A percentile compares a stretch with the other conserved stretches of the same genome.
These are phyloP conservation scores for Furcula furcula DNA, from an alignment of 2,888 invertebrate species.

Conservation along the genomic window DNA sequence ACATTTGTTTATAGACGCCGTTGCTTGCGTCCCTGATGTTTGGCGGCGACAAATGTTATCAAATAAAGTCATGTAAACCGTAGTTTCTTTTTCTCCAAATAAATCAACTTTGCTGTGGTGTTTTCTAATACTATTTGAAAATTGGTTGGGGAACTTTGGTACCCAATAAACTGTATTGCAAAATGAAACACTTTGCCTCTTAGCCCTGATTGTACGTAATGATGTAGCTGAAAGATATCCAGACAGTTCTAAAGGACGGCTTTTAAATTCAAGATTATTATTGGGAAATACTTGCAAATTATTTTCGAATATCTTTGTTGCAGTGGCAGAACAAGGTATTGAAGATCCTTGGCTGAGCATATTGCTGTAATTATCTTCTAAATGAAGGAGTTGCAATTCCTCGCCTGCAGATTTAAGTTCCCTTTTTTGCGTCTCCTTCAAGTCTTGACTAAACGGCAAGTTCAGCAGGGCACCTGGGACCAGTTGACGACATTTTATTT, in stretches of 20 bases:
- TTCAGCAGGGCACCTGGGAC: constrained; percentile 63
- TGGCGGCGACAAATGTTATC: constrained; percentile 37
- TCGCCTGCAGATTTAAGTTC: constrained; percentile 23
- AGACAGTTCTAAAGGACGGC: constrained; percentile 10
- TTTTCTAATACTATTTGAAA: constrained; percentile 8
- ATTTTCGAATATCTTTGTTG: constrained; percentile 19
- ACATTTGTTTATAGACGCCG: constrained; percentile 70
- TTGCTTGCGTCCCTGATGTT: constrained; percentile 65
- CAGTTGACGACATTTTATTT: constrained; percentile 50
- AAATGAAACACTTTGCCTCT: constrained; percentile 37
- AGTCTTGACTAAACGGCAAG: constrained; percentile 52
- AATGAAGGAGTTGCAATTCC: constrained; percentile 19
- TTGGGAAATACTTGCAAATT: constrained; percentile 21
- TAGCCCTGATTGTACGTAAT: constrained; percentile 28
- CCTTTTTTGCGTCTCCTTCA: constrained; percentile 44
- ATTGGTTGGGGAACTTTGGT: constrained; percentile 21
- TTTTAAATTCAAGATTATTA: constrained; percentile 18
- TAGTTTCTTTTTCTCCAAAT: constrained; percentile 47
- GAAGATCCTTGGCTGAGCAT: constrained; percentile 13
- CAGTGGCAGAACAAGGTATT: constrained; percentile 16
- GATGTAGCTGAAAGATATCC: constrained; percentile 25
- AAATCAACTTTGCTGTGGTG: constrained; percentile 11
- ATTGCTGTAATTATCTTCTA: constrained; percentile 17
- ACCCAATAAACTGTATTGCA: constrained; percentile 31
- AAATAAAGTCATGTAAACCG: constrained; percentile 59